These are phyloP conservation scores for Stomatorhinus ivindoensis DNA, from an alignment of 2,113 vertebrate genomes.

Conservation along the genomic window DNA sequence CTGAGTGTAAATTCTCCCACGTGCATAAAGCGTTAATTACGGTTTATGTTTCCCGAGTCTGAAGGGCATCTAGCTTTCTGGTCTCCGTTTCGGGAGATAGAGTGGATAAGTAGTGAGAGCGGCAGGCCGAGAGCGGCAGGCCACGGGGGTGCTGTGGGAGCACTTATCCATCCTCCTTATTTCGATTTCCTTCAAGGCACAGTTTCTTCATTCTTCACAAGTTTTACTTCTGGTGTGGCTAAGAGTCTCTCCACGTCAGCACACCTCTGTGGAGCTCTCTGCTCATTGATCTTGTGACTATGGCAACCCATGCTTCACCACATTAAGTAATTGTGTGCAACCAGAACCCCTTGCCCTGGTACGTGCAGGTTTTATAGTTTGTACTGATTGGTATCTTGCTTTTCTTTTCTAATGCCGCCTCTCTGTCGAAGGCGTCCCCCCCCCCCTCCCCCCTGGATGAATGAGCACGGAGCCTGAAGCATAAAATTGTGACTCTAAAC, in stretches of 20 bases:
- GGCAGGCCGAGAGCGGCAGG: neutral
- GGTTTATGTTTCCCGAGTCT: neutral
- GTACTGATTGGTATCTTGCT: neutral
- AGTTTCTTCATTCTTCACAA: neutral
- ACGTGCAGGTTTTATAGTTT: neutral
- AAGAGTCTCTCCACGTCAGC: neutral
- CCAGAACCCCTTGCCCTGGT: neutral
- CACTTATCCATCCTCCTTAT: neutral
- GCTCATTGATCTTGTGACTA: slow-evolving; percentile 5
- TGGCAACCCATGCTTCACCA: neutral
- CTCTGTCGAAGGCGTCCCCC: neutral
- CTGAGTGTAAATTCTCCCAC: neutral
- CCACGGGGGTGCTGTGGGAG: neutral
- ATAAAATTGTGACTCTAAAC: neutral
- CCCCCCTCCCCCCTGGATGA: neutral
- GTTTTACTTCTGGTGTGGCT: neutral
- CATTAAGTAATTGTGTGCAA: neutral
- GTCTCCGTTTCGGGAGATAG: neutral
- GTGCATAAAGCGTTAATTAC: neutral
- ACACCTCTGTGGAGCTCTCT: neutral
- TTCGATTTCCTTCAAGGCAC: neutral
- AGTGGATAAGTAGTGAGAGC: neutral
- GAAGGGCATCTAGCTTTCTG: neutral
- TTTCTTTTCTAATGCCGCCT: neutral
- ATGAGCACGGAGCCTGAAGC: neutral